phyloP scores from a whole-genome alignment of 2,797 vertebrate genomes.

The Peromyscus eremicus region DNA sequence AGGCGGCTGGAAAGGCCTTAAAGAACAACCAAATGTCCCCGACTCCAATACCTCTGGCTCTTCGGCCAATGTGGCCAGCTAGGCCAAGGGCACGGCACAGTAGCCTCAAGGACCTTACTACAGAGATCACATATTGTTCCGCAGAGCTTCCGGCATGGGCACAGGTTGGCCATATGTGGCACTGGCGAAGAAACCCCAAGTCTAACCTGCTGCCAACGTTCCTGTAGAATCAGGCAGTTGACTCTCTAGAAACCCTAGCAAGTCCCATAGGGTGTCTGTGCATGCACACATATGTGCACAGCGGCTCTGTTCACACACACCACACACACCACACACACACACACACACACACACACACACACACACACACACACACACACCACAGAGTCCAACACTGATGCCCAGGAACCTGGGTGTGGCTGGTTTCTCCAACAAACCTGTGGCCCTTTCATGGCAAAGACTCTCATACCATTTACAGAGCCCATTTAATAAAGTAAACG shows the following conservation, averaged over 20 bases:
- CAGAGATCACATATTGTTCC: conserved; percentile 36
- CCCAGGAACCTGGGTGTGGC: conserved; percentile 16
- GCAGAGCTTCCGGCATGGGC: not conserved
- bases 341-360: not conserved
- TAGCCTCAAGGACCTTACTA: not conserved
- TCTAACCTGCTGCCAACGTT: not conserved
- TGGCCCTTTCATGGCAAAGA: conserved; percentile 82
- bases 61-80: conserved; percentile 75
- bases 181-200: conserved; percentile 26
- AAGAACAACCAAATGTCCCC: conserved; percentile 89
- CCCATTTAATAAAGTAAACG: conserved; percentile 87
- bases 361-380: not conserved
- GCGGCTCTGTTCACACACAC: not conserved
- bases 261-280: not conserved
- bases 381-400: not conserved
- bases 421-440: conserved; percentile 73
- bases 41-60: conserved; percentile 68
- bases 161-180: conserved; percentile 51
- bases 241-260: not conserved
- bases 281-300: not conserved
- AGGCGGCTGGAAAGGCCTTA: conserved; percentile 86
- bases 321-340: not conserved
- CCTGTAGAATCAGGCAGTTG: not conserved
- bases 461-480: conserved; percentile 75
- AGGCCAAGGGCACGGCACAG: conserved; percentile 8